These are phyloP conservation scores for Plectus sambesii DNA, from an alignment of 1,140 invertebrate species.

Conservation along the genomic window DNA sequence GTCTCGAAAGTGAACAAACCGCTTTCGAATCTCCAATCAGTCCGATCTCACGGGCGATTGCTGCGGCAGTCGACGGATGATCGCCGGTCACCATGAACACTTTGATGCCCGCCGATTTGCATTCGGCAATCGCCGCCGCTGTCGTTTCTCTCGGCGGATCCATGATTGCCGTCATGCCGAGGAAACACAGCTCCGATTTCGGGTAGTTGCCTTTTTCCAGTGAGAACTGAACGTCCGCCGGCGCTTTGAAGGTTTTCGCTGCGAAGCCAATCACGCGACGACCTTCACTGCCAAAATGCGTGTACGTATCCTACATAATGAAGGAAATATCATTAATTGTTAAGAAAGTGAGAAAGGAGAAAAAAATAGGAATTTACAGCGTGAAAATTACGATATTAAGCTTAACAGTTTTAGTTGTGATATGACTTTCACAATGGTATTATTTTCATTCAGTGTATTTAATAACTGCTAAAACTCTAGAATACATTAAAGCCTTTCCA, in stretches of 20 bases:
- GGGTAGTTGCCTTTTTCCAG: background rate
- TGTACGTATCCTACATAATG: slow-evolving; percentile 24
- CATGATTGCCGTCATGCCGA: background rate
- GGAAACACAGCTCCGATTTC: background rate
- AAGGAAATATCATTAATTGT: background rate
- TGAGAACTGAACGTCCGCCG: background rate
- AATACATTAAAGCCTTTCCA: no score
- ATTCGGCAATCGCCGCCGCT: background rate
- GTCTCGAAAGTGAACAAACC: no score
- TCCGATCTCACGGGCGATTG: slow-evolving; percentile 28
- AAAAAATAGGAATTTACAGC: no score
- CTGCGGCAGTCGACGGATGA: slow-evolving; percentile 28
- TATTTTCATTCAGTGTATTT: no score
- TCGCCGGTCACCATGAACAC: slow-evolving; percentile 20
- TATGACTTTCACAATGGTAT: no score
- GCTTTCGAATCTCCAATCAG: slow-evolving; percentile 32
- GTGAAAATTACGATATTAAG: no score
- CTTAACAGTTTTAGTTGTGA: no score
- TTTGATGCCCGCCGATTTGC: background rate
- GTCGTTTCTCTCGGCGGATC: background rate
- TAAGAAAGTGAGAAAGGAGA: no score
- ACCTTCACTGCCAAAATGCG: slow-evolving; percentile 8
- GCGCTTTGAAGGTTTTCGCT: background rate
- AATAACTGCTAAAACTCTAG: no score
- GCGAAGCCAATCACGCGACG: slow-evolving; percentile 1